Evolutionary conservation across 2,888 invertebrate genomes (phyloP).

Genomic region (Lagria hirta): DNA sequence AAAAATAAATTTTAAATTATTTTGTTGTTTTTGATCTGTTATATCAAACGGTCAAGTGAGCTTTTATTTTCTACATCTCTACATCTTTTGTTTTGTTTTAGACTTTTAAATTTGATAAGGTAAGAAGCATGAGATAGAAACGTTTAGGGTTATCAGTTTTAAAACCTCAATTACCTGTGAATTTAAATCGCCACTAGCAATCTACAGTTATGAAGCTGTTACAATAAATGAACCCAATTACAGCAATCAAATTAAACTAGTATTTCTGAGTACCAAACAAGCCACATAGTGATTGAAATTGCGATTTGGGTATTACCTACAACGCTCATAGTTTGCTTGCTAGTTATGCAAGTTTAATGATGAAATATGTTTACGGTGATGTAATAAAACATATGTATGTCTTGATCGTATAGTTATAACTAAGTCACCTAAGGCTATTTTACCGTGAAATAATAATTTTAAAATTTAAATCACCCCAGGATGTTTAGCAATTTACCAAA

Average conservation of each 20-base stretch:
- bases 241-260: constrained; percentile 23
- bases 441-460: constrained; percentile 12
- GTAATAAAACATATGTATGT: constrained; percentile 22
- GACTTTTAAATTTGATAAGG: too few species aligned
- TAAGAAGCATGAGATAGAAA: too few species aligned
- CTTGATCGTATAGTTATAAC: constrained; percentile 19
- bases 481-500: constrained; percentile 6
- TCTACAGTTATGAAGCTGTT: too few species aligned
- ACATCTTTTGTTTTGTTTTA: too few species aligned
- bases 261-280: constrained; percentile 23
- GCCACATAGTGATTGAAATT: constrained; percentile 25
- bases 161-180: too few species aligned
- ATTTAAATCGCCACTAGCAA: too few species aligned
- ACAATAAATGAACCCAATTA: constrained; percentile 27
- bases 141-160: too few species aligned
- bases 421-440: constrained; percentile 13
- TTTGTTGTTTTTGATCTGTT: too few species aligned
- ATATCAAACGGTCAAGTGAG: too few species aligned
- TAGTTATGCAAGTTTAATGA: constrained; percentile 24
- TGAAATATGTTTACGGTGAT: constrained; percentile 21
- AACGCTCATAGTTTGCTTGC: constrained; percentile 23
- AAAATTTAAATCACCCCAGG: constrained; percentile 13
- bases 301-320: constrained; percentile 23
- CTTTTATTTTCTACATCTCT: too few species aligned
- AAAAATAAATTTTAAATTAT: too few species aligned